Percentiles rank a stretch among this genome's conserved stretches.
Evolutionary conservation across 1,140 invertebrate genomes (phyloP).

Genomic region (Drosophila novamexicana): DNA sequence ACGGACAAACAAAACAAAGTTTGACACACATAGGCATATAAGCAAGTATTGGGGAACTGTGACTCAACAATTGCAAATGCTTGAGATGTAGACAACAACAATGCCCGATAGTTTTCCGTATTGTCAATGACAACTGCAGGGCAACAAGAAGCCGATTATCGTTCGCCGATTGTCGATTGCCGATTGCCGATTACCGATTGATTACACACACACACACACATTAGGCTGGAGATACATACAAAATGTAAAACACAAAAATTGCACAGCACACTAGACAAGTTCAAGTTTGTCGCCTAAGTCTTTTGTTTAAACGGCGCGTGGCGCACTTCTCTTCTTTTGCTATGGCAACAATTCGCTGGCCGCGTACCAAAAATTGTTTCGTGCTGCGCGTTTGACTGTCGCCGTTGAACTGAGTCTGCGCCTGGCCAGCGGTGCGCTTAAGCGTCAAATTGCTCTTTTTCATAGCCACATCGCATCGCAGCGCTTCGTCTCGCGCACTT

Average conservation of each 20-base stretch:
- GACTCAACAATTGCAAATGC: slow-evolving; percentile 48
- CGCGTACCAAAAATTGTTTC: slow-evolving; percentile 56
- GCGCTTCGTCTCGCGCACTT: neutral
- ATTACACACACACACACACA: slow-evolving; percentile 25
- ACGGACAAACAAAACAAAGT: slow-evolving; percentile 55
- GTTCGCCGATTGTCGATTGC: slow-evolving; percentile 18
- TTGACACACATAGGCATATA: slow-evolving; percentile 53
- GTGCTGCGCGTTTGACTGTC: slow-evolving; percentile 78
- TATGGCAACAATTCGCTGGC: slow-evolving; percentile 1
- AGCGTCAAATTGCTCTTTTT: slow-evolving; percentile 77
- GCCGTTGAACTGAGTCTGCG: slow-evolving; percentile 78
- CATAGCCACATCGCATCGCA: slow-evolving; percentile 14
- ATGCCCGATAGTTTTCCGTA: slow-evolving; percentile 21
- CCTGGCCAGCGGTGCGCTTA: slow-evolving; percentile 71
- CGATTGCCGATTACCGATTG: slow-evolving; percentile 10
- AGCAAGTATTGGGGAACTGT: slow-evolving; percentile 10
- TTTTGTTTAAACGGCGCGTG: slow-evolving; percentile 44
- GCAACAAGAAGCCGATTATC: slow-evolving; percentile 15
- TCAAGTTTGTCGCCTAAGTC: slow-evolving; percentile 79
- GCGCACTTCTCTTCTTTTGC: slow-evolving; percentile 24
- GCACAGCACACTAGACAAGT: slow-evolving; percentile 57
- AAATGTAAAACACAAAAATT: slow-evolving; percentile 13
- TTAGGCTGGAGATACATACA: slow-evolving; percentile 32
- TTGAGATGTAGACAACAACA: neutral
- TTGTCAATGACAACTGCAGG: slow-evolving; percentile 35